Base-by-base conservation (phyloP, 2,888 invertebrate genomes). In the Isotomurus palustris region DNA sequence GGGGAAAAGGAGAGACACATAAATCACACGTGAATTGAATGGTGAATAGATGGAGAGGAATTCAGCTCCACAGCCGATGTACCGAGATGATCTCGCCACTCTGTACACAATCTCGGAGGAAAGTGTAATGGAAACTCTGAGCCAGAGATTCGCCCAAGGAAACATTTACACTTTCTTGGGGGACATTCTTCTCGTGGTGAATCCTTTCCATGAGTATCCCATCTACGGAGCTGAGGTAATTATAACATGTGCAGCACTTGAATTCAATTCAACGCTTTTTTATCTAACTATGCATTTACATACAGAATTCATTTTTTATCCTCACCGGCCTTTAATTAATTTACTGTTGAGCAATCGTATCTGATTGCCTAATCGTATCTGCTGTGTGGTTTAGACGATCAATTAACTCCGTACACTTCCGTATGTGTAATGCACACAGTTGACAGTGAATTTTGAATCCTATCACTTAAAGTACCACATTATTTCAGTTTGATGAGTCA, bases 31-130 rank as follows among this genome's bases (percentile, higher is more conserved):
- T 14, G 14, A 14, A 32, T 32, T 32, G 32, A 10, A 10, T 32
- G 32, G 32, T 32, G n/a, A 8, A 38, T 54, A 64, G 64, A 53
- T 58, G 59, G 58, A 58, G 19, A 35, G 62, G 25, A 49, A 55
- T 36, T 55, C 60, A 38, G 51, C 61, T 40, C 80, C 84, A 6
- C 85, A 88, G 72, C 80, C 81, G 2, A 86, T 91, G 85, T 82
- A 84, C 72, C 84, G 85, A 1, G 91, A 91, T 77, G 91, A 91
- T 77, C 78, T 91, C 62, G 89, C 90, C 0, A 86, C 87, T 3
- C 75, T 91, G 45, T 87, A 88, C 62, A 77, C 79, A 56, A 77
- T 89, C 3, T 82, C 82, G n/a, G 90, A 91, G 73, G 86, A 87
- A 52, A 76, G 78, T 47, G 79, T 91, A 45, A 73, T 90, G 21